Conservation (phyloP, 2,888 invertebrate genomes). For the Drosophila acutilabella region DNA sequence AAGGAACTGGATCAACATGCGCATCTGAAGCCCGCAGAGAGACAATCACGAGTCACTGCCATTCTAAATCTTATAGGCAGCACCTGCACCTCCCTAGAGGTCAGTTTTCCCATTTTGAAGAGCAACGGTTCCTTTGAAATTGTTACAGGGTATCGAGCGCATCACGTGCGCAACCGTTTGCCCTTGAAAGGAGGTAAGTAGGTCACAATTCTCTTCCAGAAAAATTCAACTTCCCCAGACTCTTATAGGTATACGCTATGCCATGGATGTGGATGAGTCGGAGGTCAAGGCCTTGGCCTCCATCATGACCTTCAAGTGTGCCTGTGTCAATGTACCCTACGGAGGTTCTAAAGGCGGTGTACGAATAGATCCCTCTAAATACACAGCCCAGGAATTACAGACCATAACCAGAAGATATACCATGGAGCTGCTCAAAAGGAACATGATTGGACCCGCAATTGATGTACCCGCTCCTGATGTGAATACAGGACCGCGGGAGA, state of each 20-base stretch:
- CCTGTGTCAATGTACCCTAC: slow-evolving; percentile 99
- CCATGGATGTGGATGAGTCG: slow-evolving; percentile 94
- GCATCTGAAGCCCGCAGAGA: slow-evolving; percentile 64
- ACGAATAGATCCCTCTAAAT: slow-evolving; percentile 96
- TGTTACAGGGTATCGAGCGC: slow-evolving; percentile 82
- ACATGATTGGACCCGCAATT: slow-evolving; percentile 93
- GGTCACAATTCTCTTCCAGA: too few relatives aligned
- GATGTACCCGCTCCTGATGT: slow-evolving; percentile 99
- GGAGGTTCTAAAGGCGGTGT: slow-evolving; percentile 99
- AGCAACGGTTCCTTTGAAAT: slow-evolving; percentile 79
- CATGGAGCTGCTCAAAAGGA: slow-evolving; percentile 97
- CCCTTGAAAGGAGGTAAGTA: slow-evolving; percentile 83
- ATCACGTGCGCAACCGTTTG: slow-evolving; percentile 80
- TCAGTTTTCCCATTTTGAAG: slow-evolving; percentile 79
- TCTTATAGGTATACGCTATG: slow-evolving; percentile 93
- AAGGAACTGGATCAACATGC: slow-evolving; percentile 75
- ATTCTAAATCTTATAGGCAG: slow-evolving; percentile 79
- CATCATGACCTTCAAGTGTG: slow-evolving; percentile 99
- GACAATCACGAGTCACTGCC: slow-evolving; percentile 72
- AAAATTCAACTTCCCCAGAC: too few relatives aligned
- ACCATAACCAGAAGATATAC: slow-evolving; percentile 98
- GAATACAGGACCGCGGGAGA: slow-evolving; percentile 98
- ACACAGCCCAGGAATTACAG: slow-evolving; percentile 96
- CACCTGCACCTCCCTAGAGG: slow-evolving; percentile 72
- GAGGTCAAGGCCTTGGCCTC: slow-evolving; percentile 98